A percentile compares a stretch with the other conserved stretches of the same genome.
Conservation (phyloP, 2,888 invertebrate species). For the Mactromeris polynyma region DNA sequence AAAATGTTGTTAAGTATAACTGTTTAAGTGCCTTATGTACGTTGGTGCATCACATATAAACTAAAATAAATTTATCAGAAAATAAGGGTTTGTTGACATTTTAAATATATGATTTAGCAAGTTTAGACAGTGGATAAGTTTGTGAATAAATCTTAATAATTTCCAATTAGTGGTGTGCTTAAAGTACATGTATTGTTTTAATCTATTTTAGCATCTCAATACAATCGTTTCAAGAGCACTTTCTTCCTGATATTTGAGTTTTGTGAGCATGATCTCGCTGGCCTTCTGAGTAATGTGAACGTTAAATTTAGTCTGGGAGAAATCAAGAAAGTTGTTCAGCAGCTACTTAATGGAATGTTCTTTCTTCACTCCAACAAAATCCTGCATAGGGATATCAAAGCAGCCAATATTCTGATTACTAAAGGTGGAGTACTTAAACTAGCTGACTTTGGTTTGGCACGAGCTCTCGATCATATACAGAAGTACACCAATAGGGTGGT, state of each 20-base stretch:
- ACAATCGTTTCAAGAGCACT: conserved; percentile 94
- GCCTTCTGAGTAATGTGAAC: conserved; percentile 97
- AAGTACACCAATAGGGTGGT: conserved; percentile 99
- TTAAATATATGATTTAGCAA: too few species aligned
- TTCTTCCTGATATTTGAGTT: conserved; percentile 99
- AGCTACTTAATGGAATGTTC: conserved; percentile 94
- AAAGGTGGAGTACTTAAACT: conserved; percentile 95
- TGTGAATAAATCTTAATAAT: too few species aligned
- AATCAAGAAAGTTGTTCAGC: conserved; percentile 91
- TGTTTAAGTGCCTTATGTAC: too few species aligned
- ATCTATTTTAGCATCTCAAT: conserved; percentile 88
- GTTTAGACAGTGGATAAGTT: too few species aligned
- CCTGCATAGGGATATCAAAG: conserved; percentile 95
- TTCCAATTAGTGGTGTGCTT: too few species aligned
- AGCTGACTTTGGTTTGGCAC: conserved; percentile 98
- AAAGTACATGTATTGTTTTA: background rate
- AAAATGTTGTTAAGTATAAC: background rate
- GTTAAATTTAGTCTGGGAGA: conserved; percentile 98
- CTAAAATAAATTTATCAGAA: too few species aligned
- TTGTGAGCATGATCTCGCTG: conserved; percentile 99
- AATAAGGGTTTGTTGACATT: too few species aligned
- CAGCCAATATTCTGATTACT: conserved; percentile 98
- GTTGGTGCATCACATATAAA: too few species aligned
- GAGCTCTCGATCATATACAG: conserved; percentile 96
- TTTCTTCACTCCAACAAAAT: conserved; percentile 96